A percentile compares a stretch with the other conserved stretches of the same genome.
Conservation (phyloP, 2,113 vertebrate genomes). For the Triplophysa tibetana region DNA sequence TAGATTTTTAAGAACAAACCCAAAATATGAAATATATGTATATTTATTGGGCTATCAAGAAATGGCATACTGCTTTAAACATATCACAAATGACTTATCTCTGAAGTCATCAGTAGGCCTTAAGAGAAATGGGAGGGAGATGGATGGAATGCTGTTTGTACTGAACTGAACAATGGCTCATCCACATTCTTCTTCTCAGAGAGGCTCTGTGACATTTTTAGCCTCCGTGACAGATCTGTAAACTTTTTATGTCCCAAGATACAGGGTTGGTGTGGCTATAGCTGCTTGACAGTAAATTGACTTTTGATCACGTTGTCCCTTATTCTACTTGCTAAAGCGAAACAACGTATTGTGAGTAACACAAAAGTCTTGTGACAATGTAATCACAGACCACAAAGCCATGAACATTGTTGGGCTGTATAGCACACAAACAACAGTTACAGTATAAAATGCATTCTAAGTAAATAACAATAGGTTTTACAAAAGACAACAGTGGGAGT, state of each 20-base stretch:
- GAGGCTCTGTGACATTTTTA: slow-evolving; percentile 7
- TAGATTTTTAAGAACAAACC: too few relatives aligned
- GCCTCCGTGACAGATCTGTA: neutral
- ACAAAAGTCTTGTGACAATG: slow-evolving; percentile 84
- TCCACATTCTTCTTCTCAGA: slow-evolving; percentile 8
- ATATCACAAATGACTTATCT: neutral
- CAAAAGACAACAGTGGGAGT: slow-evolving; percentile 54
- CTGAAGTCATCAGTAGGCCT: slow-evolving; percentile 6
- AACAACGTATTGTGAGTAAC: slow-evolving; percentile 49
- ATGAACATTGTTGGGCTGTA: slow-evolving; percentile 85
- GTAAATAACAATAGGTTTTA: slow-evolving; percentile 84
- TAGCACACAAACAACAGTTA: slow-evolving; percentile 33
- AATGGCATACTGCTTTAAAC: slow-evolving; percentile 7
- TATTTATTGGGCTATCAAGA: neutral
- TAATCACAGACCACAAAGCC: slow-evolving; percentile 86
- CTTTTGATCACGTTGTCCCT: neutral
- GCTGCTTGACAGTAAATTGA: too few relatives aligned
- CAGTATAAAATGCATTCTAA: slow-evolving; percentile 80
- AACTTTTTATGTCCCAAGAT: neutral
- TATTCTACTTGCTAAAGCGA: slow-evolving; percentile 41
- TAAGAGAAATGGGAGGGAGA: slow-evolving; percentile 16
- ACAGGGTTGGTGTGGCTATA: neutral
- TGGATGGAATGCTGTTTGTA: slow-evolving; percentile 31
- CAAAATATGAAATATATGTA: neutral
- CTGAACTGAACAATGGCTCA: slow-evolving; percentile 14